Evolutionary conservation across 2,113 vertebrate species (phyloP), one percentile per base, ranked within the genome.

Genomic region (Loxodonta africana): DNA sequence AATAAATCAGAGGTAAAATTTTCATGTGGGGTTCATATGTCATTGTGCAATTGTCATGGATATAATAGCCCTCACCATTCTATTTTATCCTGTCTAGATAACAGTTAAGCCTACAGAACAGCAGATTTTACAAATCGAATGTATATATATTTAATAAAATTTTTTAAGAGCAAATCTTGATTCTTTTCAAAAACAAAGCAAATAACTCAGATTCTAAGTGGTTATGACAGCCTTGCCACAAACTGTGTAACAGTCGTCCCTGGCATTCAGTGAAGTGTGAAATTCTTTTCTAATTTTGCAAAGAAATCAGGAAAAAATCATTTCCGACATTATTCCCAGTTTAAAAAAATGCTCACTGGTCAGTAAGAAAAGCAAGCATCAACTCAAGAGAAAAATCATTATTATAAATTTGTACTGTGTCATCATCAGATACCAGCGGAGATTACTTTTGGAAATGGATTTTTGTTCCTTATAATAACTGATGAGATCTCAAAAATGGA

Each of bases 271-370:
- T 57, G 65, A 93, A 88, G 63, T 53, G 89, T 48, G 51, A 97
- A 91, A 91, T 95, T 15, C 33, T 94, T 95, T 97, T n/a, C 74
- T 73, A 95, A 88, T 20, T 93, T 83, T 81, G 46, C 69, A 97
- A 91, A 77, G 87, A 95, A 96, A 71, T 65, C 17, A 21, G 67
- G 48, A 90, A 78, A 91, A 90, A 85, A 73, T 1, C 15, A 25
- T 83, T 93, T 76, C 86, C 48, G 83, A 78, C 84, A 97, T 71
- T 96, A 92, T 85, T 93, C 85, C 96, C 63, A 65, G 37, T 87
- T 18, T 81, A 96, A 94, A 71, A 67, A 91, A 77, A 67, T 44
- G 77, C 20, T 60, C 51, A 92, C 25, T 90, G 28, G 74, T 95
- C 83, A 91, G 77, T 78, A 87, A 95, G 44, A 90, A 92, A 48